These are phyloP conservation scores for Crotalus viridis DNA, from an alignment of 2,113 vertebrate species.

Conservation along the genomic window DNA sequence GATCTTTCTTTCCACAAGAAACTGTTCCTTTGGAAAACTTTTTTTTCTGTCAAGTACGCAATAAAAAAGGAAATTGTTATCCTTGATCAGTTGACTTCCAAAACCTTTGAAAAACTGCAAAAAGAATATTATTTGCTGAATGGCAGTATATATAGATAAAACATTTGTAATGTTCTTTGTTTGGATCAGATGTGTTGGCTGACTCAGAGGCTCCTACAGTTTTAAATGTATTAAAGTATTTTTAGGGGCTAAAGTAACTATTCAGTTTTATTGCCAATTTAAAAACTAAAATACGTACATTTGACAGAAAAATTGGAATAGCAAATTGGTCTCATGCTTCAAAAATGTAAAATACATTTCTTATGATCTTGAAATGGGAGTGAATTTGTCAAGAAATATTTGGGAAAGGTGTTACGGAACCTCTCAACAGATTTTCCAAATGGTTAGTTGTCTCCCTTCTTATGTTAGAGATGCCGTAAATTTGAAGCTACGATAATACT, in stretches of 20 bases:
- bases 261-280: background rate
- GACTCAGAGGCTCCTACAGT: background rate
- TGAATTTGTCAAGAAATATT: background rate
- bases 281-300: background rate
- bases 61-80: background rate
- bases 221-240: background rate
- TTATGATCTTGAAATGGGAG: background rate
- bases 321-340: background rate
- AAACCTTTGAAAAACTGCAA: background rate
- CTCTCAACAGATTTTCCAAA: background rate
- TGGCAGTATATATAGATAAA: background rate
- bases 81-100: background rate
- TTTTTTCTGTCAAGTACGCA: background rate
- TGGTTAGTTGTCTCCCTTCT: background rate
- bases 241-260: background rate
- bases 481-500: background rate
- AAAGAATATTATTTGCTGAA: background rate
- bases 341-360: background rate
- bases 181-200: background rate
- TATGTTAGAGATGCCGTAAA: background rate
- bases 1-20: background rate
- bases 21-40: background rate
- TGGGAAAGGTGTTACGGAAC: background rate
- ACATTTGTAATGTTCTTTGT: background rate
- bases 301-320: background rate